These are phyloP conservation scores for Sturnus vulgaris DNA, from an alignment of 2,113 vertebrate species.

Conservation along the genomic window DNA sequence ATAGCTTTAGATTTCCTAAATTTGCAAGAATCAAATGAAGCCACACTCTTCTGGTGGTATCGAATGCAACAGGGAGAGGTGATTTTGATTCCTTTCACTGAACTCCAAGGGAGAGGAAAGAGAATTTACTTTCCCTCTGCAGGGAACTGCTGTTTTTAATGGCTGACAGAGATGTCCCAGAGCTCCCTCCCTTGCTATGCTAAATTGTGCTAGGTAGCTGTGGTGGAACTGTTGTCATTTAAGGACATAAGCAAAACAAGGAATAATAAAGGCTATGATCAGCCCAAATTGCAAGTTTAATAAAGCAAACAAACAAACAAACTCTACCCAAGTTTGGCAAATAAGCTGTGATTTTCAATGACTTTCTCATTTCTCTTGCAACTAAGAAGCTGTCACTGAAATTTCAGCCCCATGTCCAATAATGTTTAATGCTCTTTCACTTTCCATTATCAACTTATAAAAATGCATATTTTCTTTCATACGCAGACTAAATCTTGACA, in stretches of 20 bases:
- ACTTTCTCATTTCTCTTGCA: background rate
- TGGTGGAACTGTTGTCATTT: background rate
- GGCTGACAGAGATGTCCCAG: background rate
- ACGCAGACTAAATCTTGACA: background rate
- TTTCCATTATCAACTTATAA: background rate
- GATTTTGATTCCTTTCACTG: background rate
- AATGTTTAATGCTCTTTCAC: background rate
- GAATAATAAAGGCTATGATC: background rate
- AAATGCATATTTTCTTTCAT: background rate
- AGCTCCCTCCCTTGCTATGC: background rate
- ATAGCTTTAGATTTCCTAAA: background rate
- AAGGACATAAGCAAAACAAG: background rate
- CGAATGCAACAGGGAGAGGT: background rate
- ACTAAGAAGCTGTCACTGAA: background rate
- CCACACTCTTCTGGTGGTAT: background rate
- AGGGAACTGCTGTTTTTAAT: background rate
- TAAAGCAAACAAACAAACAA: background rate
- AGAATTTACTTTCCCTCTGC: background rate
- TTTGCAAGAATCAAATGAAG: background rate
- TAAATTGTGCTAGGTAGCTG: background rate
- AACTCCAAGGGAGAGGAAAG: background rate
- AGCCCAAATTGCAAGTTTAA: background rate
- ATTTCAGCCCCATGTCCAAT: background rate
- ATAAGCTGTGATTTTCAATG: background rate
- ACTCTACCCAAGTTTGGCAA: background rate